Evolutionary conservation across 2,888 invertebrate genomes (phyloP), one percentile per base, ranked within the genome.

Genomic region (Scrobipalpa costella): DNA sequence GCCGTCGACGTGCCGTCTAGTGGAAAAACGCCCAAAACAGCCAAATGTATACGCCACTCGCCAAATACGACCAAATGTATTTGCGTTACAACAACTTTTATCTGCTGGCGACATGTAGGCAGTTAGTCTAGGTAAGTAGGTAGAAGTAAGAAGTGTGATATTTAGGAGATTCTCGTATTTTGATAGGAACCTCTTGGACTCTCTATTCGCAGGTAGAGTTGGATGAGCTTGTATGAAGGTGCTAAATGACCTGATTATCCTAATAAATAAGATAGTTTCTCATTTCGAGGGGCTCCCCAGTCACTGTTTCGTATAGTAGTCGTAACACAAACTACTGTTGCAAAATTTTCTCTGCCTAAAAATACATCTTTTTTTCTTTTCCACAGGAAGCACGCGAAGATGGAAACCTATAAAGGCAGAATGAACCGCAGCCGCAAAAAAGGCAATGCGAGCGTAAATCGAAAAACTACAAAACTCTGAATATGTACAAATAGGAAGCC

Each of bases 401-500:
- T 58, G 64, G 63, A 65, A 67, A 66, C 66, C 65, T 63, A 69
- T 69, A 70, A 68, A 71, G 67, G 64, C 63, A 49, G 65, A 69
- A 71, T 69, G 70, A 71, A 67, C 67, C 67, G 65, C 68, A 66
- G 40, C 68, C 71, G 65, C 73, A 74, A 73, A 74, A 49, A 70
- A 62, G 65, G 49, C 61, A 61, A 61, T 38, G 36, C 57, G 50
- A 34, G 69, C 69, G 69, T 74, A 78, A 77, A 83, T 79, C 79
- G 75, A 78, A 74, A 85, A 81, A 80, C 76, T 74, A 78, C 73
- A 74, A 78, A 77, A 75, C 81, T 71, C 68, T 72, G 77, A 86
- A 82, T 80, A 82, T 83, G 84, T 83, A 84, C 79, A 81, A 85
- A 88, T 85, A 88, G 90, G 90, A 91, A 91, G 89, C 89, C 89